Evolutionary conservation across 2,888 invertebrate species (phyloP).

Genomic region (Notodonta ziczac): DNA sequence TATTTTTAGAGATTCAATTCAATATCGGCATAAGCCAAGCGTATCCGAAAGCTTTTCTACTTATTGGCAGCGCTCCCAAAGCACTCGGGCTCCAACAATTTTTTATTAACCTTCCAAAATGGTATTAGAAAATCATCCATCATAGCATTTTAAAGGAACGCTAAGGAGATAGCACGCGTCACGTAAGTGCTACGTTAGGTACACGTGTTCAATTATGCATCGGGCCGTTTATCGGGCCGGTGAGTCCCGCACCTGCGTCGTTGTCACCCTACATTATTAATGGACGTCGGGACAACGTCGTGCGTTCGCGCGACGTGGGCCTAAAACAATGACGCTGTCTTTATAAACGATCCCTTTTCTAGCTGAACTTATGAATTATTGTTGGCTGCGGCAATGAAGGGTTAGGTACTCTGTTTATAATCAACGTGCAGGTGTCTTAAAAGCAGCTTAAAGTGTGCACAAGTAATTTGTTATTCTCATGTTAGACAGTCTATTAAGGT

Average conservation of each 20-base stretch:
- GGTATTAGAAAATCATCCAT: conserved; percentile 57
- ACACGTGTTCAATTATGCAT: conserved; percentile 80
- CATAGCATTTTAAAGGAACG: conserved; percentile 52
- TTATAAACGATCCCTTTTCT: conserved; percentile 53
- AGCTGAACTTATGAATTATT: conserved; percentile 54
- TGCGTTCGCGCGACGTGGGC: conserved; percentile 32
- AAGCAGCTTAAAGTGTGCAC: conserved; percentile 23
- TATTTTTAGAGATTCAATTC: background rate
- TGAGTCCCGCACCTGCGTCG: conserved; percentile 70
- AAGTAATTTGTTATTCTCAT: conserved; percentile 44
- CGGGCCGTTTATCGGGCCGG: conserved; percentile 71
- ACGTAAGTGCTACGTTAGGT: conserved; percentile 60
- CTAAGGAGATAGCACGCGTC: conserved; percentile 53
- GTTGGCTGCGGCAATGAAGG: conserved; percentile 31
- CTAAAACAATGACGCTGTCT: conserved; percentile 55
- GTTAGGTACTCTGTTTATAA: conserved; percentile 37
- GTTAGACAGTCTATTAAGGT: background rate
- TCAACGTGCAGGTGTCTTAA: conserved; percentile 22
- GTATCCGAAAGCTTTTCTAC: conserved; percentile 4
- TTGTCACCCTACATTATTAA: conserved; percentile 81
- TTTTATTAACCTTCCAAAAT: conserved; percentile 11
- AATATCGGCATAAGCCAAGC: background rate
- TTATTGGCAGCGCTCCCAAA: conserved; percentile 7
- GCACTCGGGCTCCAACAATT: conserved; percentile 16
- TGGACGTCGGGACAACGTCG: conserved; percentile 48